These are phyloP conservation scores for Varanus komodoensis DNA, from an alignment of 2,113 vertebrate genomes.

Conservation along the genomic window DNA sequence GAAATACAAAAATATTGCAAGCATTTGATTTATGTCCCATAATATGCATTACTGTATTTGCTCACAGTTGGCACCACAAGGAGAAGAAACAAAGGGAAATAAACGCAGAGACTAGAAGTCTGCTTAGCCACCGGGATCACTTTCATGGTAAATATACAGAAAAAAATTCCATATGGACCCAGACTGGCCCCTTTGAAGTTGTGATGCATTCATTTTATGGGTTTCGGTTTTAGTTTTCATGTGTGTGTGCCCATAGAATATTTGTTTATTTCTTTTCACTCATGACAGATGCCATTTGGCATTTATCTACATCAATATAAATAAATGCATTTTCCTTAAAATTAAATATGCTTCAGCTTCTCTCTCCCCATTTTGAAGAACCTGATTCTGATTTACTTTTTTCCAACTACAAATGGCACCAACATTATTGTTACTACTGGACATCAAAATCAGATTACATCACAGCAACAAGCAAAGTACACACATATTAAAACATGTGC, in stretches of 20 bases:
- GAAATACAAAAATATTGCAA: not conserved
- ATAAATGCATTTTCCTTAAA: slow-evolving; percentile 19
- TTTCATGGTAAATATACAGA: slow-evolving; percentile 19
- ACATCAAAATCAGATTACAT: not conserved
- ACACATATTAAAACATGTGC: not conserved
- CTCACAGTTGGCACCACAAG: not conserved
- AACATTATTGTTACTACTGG: not conserved
- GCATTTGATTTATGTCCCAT: slow-evolving; percentile 1
- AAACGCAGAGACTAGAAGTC: not conserved
- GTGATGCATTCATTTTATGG: slow-evolving; percentile 39
- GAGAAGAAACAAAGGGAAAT: slow-evolving; percentile 17
- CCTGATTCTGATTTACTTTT: not conserved
- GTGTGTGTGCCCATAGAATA: not conserved
- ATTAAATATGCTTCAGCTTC: not conserved
- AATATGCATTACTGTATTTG: slow-evolving; percentile 12
- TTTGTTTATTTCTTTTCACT: slow-evolving; percentile 30
- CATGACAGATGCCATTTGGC: slow-evolving; percentile 26
- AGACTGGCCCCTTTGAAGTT: slow-evolving; percentile 42
- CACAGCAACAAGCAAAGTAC: not conserved
- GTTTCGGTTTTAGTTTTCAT: slow-evolving; percentile 39
- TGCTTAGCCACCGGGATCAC: not conserved
- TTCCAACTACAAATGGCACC: accelerated
- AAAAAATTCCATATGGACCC: slow-evolving; percentile 13
- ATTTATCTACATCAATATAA: slow-evolving; percentile 14
- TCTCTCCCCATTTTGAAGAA: not conserved